Base-by-base conservation (phyloP, 2,888 invertebrate genomes). In the Ypsolopha sequella region DNA sequence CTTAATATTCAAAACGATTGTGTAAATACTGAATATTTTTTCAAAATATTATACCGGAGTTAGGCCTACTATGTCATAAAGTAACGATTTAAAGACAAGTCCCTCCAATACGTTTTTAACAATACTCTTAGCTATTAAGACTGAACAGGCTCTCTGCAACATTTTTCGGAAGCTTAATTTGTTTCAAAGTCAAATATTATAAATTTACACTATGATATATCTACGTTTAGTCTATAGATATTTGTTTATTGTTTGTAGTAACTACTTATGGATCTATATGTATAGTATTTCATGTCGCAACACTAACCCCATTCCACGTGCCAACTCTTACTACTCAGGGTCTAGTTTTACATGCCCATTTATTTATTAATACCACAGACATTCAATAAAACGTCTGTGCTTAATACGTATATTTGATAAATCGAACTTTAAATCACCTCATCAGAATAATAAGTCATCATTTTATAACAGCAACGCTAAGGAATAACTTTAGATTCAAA, bases 91-190 rank as follows among this genome's bases (percentile, higher is more conserved):
- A 58, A 77, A 69, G 69, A 73, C 67, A 80, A 82, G 64, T 85
- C 84, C 85, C 81, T 84, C 85, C 84, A 84, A 24, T 41, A 45
- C 6, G 13, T 74, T 74, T 71, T 72, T 74, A 76, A 76, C 73
- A 77, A 74, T 78, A 79, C 70, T 79, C 67, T 73, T 85, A 82
- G 81, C 75, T 68, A 66, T 72, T 82, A 85, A 84, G 85, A 84
- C 84, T 84, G 80, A 82, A 76, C 67, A 70, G 70, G 72, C 68
- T 70, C 63, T 67, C 64, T 65, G 24, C 24, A 70, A 74, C 62
- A 65, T 57, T 63, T 46, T 11, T 34, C n/a, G 9, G 11, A 59
- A 60, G 61, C 54, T 56, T 63, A 61, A 54, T 63, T 65, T 54
- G 55, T 65, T 63, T 63, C 50, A 53, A 52, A 46, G 49, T 50